Evolutionary conservation across 2,888 invertebrate species (phyloP).

Genomic region (Caradrina kadenii): DNA sequence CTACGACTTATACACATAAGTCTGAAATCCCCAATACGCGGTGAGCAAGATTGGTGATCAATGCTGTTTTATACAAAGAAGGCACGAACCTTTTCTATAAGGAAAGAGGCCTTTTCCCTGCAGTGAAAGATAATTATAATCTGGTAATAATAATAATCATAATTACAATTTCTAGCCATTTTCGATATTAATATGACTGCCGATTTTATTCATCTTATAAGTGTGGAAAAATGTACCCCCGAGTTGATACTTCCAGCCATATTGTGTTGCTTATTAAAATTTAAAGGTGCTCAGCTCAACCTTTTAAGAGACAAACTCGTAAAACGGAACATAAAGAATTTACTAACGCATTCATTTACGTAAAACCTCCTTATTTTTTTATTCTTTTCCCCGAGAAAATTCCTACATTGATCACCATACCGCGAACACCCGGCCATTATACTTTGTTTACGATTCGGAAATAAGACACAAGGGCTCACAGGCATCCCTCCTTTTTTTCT

Average conservation of each 20-base stretch:
- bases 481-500: conserved; percentile 47
- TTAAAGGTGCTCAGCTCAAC: conserved; percentile 8
- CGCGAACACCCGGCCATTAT: conserved; percentile 58
- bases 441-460: conserved; percentile 67
- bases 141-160: too few relatives aligned
- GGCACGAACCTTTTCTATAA: too few relatives aligned
- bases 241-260: neutral
- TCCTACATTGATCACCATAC: conserved; percentile 52
- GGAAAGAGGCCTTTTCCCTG: too few relatives aligned
- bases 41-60: too few relatives aligned
- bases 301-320: conserved; percentile 20
- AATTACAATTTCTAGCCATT: too few relatives aligned
- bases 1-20: too few relatives aligned
- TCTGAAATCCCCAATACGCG: too few relatives aligned
- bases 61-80: too few relatives aligned
- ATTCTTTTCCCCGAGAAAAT: conserved; percentile 39
- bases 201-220: conserved; percentile 2
- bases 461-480: conserved; percentile 59
- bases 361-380: conserved; percentile 41
- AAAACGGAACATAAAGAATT: conserved; percentile 32
- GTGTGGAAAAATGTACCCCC: neutral
- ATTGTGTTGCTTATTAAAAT: conserved; percentile 14
- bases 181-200: too few relatives aligned
- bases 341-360: conserved; percentile 37
- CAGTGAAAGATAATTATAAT: too few relatives aligned